These are phyloP conservation scores for Microplitis deprimator DNA, from an alignment of 2,888 invertebrate species.

Conservation along the genomic window DNA sequence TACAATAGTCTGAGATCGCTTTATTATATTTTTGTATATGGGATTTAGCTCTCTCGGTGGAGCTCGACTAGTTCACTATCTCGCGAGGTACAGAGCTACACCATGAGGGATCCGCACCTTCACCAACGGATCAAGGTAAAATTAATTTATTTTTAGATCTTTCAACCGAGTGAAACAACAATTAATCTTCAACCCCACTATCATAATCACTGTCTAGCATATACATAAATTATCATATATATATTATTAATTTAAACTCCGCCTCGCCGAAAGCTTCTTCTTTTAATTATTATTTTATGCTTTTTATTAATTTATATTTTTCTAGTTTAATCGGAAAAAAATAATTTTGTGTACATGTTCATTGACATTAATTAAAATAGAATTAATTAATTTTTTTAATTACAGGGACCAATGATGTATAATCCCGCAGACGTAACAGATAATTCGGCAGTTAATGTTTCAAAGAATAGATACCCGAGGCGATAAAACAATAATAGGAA, in stretches of 20 bases:
- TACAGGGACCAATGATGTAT: slow-evolving; percentile 68
- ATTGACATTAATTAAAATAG: slow-evolving; percentile 6
- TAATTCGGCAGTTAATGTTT: slow-evolving; percentile 58
- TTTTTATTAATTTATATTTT: not conserved
- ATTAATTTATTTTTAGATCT: not conserved
- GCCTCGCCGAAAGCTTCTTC: not conserved
- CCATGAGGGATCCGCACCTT: slow-evolving; percentile 72
- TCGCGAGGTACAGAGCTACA: slow-evolving; percentile 77
- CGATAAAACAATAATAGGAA: slow-evolving; percentile 56
- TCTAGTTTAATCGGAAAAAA: not conserved
- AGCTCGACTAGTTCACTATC: slow-evolving; percentile 77
- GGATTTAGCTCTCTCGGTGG: slow-evolving; percentile 77
- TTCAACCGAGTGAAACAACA: not conserved
- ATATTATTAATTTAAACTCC: not conserved
- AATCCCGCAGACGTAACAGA: slow-evolving; percentile 64
- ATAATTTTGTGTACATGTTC: not conserved
- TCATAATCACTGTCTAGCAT: slow-evolving; percentile 1
- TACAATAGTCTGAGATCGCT: slow-evolving; percentile 63
- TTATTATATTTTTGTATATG: slow-evolving; percentile 73
- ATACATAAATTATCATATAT: not conserved
- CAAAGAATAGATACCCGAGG: slow-evolving; percentile 62
- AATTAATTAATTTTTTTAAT: slow-evolving; percentile 30
- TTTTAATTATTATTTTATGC: not conserved
- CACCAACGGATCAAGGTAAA: slow-evolving; percentile 69
- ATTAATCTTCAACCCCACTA: not conserved